A percentile compares a stretch with the other conserved stretches of the same genome.
These are phyloP conservation scores for Brachynemurus nebulosus DNA, from an alignment of 2,888 invertebrate species.

Conservation along the genomic window DNA sequence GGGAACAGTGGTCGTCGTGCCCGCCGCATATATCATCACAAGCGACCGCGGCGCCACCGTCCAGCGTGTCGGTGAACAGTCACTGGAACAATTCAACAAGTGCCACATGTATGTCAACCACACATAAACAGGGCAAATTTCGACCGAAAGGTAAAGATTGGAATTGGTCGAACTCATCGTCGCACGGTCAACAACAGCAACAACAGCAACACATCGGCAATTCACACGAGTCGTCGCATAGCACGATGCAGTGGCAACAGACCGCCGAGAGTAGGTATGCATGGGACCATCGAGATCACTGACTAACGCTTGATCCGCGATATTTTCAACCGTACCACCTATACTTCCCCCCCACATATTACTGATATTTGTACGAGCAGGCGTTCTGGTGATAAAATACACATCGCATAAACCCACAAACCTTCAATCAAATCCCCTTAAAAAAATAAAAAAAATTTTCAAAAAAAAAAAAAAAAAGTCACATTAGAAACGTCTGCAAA, in stretches of 20 bases:
- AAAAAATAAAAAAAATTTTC: no score
- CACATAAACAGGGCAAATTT: constrained; percentile 14
- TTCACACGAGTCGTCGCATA: background rate
- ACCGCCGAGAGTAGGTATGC: constrained; percentile 1
- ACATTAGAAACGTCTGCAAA: no score
- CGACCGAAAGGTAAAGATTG: constrained; percentile 60
- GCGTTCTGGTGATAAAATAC: constrained; percentile 2
- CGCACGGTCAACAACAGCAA: background rate
- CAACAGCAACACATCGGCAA: background rate
- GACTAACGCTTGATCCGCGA: background rate
- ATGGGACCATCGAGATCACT: background rate
- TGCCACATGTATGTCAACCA: no score
- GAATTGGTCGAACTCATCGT: constrained; percentile 38
- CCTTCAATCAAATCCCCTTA: no score
- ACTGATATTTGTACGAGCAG: background rate
- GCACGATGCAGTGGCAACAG: background rate
- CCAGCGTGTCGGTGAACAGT: no score
- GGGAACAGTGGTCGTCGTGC: constrained; percentile 48
- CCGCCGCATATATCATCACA: constrained; percentile 2
- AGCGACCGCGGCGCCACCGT: background rate
- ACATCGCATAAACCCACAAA: no score
- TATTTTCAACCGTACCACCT: background rate
- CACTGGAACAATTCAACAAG: constrained; percentile 4
- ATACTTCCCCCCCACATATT: background rate
- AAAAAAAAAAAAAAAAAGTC: no score